Evolutionary conservation across 2,888 invertebrate genomes (phyloP).

Genomic region (Cephalotes varians): DNA sequence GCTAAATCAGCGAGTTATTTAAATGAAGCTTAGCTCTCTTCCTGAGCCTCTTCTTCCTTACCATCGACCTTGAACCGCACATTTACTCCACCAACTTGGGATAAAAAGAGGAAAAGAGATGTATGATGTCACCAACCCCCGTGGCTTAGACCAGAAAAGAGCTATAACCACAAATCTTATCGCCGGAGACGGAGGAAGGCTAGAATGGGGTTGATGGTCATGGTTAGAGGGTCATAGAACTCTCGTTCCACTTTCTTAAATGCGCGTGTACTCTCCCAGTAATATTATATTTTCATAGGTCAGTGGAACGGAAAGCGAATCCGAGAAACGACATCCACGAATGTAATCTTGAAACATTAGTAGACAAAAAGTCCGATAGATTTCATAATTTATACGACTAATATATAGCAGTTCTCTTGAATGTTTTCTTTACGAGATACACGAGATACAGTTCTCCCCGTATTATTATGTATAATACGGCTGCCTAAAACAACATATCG

Average conservation of each 20-base stretch:
- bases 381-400: neutral
- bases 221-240: conserved; percentile 71
- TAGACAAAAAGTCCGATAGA: neutral
- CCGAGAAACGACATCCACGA: neutral
- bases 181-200: conserved; percentile 70
- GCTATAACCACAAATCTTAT: conserved; percentile 84
- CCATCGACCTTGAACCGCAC: conserved; percentile 52
- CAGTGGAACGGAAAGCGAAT: conserved; percentile 41
- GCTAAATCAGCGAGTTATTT: neutral
- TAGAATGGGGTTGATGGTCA: conserved; percentile 74
- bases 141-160: conserved; percentile 76
- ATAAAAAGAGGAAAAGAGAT: conserved; percentile 54
- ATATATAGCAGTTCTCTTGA: neutral
- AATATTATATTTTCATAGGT: conserved; percentile 59
- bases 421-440: neutral
- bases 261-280: conserved; percentile 21
- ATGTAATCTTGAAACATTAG: neutral
- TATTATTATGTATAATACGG: neutral
- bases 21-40: neutral
- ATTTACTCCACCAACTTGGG: conserved; percentile 1
- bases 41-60: neutral
- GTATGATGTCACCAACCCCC: conserved; percentile 67
- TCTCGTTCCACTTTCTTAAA: conserved; percentile 69
- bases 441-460: too few relatives aligned
- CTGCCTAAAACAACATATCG: too few relatives aligned